Evolutionary conservation across 2,797 vertebrate species (phyloP), one percentile per base, ranked within the genome.

Genomic region (Aselliscus stoliczkanus): DNA sequence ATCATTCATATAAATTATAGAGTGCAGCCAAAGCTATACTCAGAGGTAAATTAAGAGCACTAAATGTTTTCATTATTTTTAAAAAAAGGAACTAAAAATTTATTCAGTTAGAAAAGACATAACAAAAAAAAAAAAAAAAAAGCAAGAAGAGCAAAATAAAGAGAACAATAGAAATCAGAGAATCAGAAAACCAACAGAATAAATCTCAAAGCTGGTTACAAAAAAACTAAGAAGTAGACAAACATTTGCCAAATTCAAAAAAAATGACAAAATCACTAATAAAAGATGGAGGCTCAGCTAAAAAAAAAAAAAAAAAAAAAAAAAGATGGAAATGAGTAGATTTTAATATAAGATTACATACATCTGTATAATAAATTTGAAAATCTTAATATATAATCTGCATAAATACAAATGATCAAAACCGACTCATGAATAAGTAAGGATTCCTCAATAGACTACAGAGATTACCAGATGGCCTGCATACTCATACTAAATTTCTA

Each of bases 401-500:
- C 37, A 6, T 67, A 91, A 88, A 82, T 69, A 60, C 3, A 75
- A 70, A 87, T 67, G 65, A 89, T 54, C n/a, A 87, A 82, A 93
- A 75, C 6, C 83, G 29, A 90, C 65, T 50, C 47, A 79, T 31
- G 44, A 92, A 44, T 67, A 65, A 58, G 20, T 72, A 85, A 52
- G 39, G 54, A 95, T 67, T 65, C 88, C 21, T 90, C 37, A 81
- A 79, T 5, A 90, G 34, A 70, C n/a, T 34, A 52, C 3, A 44
- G 34, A 67, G 7, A 10, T 82, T 85, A 85, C 29, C 18, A 72
- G 42, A 52, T 25, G 8, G 54, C 56, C 54, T 65, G 2, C 37
- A 64, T 83, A 91, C 47, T 77, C 64, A 93, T 79, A 80, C 47
- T 92, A 92, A 87, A 93, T 73, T 73, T 65, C 58, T 88, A 21